Conservation (phyloP, 2,888 invertebrate species). For the Tupiocoris notatus region DNA sequence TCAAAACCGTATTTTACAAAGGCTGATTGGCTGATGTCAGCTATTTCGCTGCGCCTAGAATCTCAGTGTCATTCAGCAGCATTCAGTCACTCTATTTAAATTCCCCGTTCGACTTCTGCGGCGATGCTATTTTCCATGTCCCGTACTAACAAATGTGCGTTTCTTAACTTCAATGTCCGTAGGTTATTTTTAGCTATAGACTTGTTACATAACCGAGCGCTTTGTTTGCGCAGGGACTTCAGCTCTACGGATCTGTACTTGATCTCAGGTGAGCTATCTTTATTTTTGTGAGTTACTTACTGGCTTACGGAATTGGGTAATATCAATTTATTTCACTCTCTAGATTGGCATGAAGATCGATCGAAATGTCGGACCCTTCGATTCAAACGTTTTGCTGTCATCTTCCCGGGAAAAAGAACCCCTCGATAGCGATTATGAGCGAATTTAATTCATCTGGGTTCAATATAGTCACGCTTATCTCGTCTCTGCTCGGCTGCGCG, state of each 20-base stretch:
- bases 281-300: not conserved
- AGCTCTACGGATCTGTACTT: not conserved
- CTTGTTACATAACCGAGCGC: constrained; percentile 10
- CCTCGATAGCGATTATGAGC: constrained; percentile 63
- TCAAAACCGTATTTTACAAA: too few relatives aligned
- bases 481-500: constrained; percentile 69
- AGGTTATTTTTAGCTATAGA: not conserved
- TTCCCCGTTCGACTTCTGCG: too few relatives aligned
- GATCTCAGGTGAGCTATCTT: not conserved
- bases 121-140: too few relatives aligned
- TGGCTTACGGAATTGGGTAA: too few relatives aligned
- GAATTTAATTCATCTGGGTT: constrained; percentile 74
- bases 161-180: not conserved
- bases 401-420: constrained; percentile 60
- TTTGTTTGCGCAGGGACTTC: constrained; percentile 20
- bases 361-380: constrained; percentile 74
- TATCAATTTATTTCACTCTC: not conserved
- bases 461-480: constrained; percentile 70
- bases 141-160: too few relatives aligned
- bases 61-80: too few relatives aligned
- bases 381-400: constrained; percentile 81
- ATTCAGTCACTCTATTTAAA: too few relatives aligned
- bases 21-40: too few relatives aligned
- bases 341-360: constrained; percentile 15
- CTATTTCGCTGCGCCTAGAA: too few relatives aligned